These are phyloP conservation scores for Brachyalestes nurse DNA, from an alignment of 2,797 vertebrate species.

Conservation along the genomic window DNA sequence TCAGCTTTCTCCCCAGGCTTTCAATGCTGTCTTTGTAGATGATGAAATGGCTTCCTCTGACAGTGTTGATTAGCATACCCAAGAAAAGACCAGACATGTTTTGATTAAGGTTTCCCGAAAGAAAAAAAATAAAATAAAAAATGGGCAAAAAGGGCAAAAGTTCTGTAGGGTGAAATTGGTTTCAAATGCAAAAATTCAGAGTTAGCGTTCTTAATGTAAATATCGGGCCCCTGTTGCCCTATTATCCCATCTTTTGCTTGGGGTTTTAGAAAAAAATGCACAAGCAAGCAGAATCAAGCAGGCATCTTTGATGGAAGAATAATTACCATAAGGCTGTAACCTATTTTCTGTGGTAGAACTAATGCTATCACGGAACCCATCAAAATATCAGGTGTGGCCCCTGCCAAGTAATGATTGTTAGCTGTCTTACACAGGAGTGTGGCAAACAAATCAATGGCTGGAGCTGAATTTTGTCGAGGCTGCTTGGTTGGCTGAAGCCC, in stretches of 20 bases:
- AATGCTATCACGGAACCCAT: neutral
- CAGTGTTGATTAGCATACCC: conserved; percentile 40
- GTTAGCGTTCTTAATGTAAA: conserved; percentile 5
- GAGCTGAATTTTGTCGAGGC: conserved; percentile 47
- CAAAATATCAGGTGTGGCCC: conserved; percentile 19
- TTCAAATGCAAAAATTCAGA: neutral
- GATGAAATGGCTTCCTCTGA: conserved; percentile 38
- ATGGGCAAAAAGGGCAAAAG: neutral
- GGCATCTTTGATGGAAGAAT: neutral
- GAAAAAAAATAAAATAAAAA: neutral
- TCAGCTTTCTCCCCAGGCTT: conserved; percentile 32
- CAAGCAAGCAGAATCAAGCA: neutral
- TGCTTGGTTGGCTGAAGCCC: conserved; percentile 36
- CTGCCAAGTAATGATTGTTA: conserved; percentile 48
- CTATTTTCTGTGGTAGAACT: neutral
- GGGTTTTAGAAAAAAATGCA: neutral
- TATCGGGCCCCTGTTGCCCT: neutral
- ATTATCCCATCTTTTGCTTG: neutral
- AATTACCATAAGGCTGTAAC: neutral
- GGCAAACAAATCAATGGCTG: conserved; percentile 61
- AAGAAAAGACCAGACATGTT: conserved; percentile 12
- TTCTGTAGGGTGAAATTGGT: neutral
- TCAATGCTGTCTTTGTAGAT: conserved; percentile 38
- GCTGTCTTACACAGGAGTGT: conserved; percentile 51
- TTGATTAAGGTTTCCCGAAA: conserved; percentile 41